phyloP scores from a whole-genome alignment of 2,797 vertebrate species.

The Melanotaenia pygmaea region DNA sequence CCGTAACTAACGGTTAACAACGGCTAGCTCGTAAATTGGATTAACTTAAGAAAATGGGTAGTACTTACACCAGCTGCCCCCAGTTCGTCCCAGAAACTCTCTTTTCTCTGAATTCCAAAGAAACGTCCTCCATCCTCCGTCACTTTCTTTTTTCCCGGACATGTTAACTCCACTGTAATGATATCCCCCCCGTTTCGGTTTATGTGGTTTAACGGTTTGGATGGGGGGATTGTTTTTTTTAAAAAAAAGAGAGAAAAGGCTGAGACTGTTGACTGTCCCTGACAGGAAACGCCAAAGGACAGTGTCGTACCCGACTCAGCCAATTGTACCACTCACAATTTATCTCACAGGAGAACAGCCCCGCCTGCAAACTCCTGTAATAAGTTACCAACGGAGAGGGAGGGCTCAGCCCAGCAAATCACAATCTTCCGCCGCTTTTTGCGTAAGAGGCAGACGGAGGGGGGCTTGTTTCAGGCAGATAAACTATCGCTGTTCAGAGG shows the following conservation, averaged over 20 bases:
- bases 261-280: slow-evolving; percentile 58
- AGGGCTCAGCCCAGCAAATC: slow-evolving; percentile 78
- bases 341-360: slow-evolving; percentile 69
- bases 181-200: slow-evolving; percentile 32
- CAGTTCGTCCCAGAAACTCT: slow-evolving; percentile 94
- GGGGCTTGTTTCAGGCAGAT: not conserved
- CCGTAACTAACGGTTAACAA: not conserved
- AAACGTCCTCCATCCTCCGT: slow-evolving; percentile 93
- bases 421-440: slow-evolving; percentile 55
- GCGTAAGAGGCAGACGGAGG: slow-evolving; percentile 66
- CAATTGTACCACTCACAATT: slow-evolving; percentile 76
- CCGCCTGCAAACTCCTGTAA: slow-evolving; percentile 76
- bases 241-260: not conserved
- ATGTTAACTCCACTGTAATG: slow-evolving; percentile 73
- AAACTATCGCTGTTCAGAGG: not conserved
- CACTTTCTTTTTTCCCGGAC: slow-evolving; percentile 91
- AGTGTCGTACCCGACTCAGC: slow-evolving; percentile 71
- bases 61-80: slow-evolving; percentile 95
- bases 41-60: not conserved
- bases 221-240: not conserved
- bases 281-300: slow-evolving; percentile 75
- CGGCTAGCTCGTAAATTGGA: not conserved
- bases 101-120: slow-evolving; percentile 96
- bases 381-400: slow-evolving; percentile 76
- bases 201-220: not conserved